Base-by-base conservation (phyloP, 2,113 vertebrate genomes). In the Nibea albiflora region DNA sequence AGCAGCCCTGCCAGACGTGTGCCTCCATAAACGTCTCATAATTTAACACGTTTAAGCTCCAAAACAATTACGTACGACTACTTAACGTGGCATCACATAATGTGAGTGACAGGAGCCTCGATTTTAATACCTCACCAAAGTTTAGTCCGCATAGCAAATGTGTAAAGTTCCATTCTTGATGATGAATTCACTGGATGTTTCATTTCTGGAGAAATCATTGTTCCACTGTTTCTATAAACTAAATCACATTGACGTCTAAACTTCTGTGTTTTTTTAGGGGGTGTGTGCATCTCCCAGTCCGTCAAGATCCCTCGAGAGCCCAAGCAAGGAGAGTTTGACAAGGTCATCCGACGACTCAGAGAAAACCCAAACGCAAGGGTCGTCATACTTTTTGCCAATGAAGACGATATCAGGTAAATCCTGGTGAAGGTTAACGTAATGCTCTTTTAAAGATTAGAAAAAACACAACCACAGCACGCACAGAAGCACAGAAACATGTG, bases 241-340 rank as follows among this genome's bases (percentile, higher is more conserved):
- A 39, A 39, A 50, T 20, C n/a, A 74, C 7, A 14, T 10, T 77
- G 20, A 61, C 0, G 11, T 78, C 10, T 83, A 42, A 61, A 69
- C 72, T 44, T 80, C 64, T 90, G 58, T 84, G 68, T 84, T 81
- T 84, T 81, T 89, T 85, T 89, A 99, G 98, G 98, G 81, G 96
- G 97, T 80, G 97, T 99, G 88, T 99, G 98, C 84, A 98, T 99
- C 94, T 98, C 97, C 86, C 98, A 99, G 84, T 98, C 97, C 1
- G 95, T 98, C 88, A 99, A 99, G 96, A 99, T 99, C 77, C 98
- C 98, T 47, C 95, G 98, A 54, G 98, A 99, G 80, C 96, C 98
- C 39, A 98, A 96, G 91, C 94, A 94, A 80, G 97, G 96, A 89
- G 98, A 98, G 93, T 99, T 97, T 89, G 97, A 98, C 93, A 99